A percentile compares a stretch with the other conserved stretches of the same genome.
Evolutionary conservation across 1,140 invertebrate species (phyloP).

Genomic region (Formica selysi): DNA sequence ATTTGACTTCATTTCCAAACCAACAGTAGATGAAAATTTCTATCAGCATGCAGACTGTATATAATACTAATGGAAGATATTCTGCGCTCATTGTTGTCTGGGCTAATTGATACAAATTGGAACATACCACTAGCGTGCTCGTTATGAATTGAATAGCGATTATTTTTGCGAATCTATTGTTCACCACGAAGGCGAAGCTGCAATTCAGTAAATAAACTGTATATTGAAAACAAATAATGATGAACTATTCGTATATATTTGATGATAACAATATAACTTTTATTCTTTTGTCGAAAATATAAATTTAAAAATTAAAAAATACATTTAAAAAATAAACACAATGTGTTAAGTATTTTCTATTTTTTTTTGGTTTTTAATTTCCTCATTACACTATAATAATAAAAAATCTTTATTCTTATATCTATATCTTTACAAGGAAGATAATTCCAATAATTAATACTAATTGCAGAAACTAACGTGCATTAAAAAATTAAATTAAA

Average conservation of each 20-base stretch:
- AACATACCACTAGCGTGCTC: conserved; percentile 61
- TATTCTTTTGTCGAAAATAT: background rate
- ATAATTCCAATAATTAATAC: background rate
- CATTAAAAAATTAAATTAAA: conserved; percentile 4
- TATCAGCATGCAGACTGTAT: conserved; percentile 46
- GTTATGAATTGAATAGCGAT: conserved; percentile 66
- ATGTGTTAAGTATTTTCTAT: background rate
- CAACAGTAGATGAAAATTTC: conserved; percentile 87
- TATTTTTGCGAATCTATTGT: conserved; percentile 54
- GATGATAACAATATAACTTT: background rate
- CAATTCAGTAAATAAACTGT: background rate
- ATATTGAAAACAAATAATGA: background rate
- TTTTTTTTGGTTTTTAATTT: background rate
- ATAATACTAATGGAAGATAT: conserved; percentile 57
- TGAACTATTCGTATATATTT: background rate
- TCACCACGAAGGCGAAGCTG: conserved; percentile 59
- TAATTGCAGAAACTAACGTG: background rate
- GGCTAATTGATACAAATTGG: conserved; percentile 59
- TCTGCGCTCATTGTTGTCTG: conserved; percentile 82
- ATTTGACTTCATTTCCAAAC: conserved; percentile 87
- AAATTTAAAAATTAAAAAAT: background rate
- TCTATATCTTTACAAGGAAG: background rate
- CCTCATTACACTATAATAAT: background rate
- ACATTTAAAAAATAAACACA: too few species aligned
- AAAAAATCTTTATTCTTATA: background rate